Evolutionary conservation across 2,888 invertebrate genomes (phyloP), one percentile per base, ranked within the genome.

Genomic region (Cloeon dipterum): DNA sequence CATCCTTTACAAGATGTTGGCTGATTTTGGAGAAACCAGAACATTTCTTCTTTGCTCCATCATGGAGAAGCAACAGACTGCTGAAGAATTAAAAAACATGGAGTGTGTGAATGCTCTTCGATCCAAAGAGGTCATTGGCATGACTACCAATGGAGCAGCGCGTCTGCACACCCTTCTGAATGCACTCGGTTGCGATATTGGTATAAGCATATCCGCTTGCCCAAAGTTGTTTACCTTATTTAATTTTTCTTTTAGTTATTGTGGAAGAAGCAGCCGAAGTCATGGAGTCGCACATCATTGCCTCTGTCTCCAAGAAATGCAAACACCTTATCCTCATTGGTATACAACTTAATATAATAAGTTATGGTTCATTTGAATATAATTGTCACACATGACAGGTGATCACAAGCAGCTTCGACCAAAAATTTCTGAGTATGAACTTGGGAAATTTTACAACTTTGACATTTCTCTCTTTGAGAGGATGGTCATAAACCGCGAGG

Each of bases 201-300:
- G 71, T 70, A 54, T 50, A 47, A 40, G 11, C n/a, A 39, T 20
- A 14, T 26, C 3, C 8, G 4, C 3, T n/a, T n/a, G n/a, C n/a
- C n/a, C n/a, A n/a, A n/a, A n/a, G n/a, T n/a, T n/a, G n/a, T n/a
- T n/a, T n/a, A n/a, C n/a, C n/a, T n/a, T n/a, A n/a, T n/a, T n/a
- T n/a, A n/a, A n/a, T n/a, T n/a, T n/a, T n/a, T 14, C 38, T 56
- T 55, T 25, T 52, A 72, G 75, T 78, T 0, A 65, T 81, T 13
- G 75, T 88, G 1, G 88, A 89, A 54, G 89, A 89, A 58, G 86
- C 86, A 1, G 86, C 83, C 0, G 85, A 88, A 58, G 77, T 86
- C 0, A 54, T 85, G 23, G 89, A 89, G 51, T 66, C 77, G 0
- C 88, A 88, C 50, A 68, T 85, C n/a, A 58, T 85, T 0, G 72